These are phyloP conservation scores for Enteromius anoplus DNA, from an alignment of 2,797 vertebrate species.

Conservation along the genomic window DNA sequence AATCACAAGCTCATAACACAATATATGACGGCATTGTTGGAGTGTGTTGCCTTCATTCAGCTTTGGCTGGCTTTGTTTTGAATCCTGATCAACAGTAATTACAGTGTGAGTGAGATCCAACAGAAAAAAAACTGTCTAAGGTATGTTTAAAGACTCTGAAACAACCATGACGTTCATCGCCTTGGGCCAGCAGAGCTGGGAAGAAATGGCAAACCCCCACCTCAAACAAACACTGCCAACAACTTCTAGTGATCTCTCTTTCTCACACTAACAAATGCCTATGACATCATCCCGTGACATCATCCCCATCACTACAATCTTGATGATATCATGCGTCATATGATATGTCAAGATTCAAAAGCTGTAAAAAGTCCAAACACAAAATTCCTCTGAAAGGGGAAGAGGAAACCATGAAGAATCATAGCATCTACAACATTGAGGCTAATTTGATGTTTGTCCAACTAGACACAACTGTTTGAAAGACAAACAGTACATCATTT, in stretches of 20 bases:
- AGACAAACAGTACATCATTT: conserved; percentile 47
- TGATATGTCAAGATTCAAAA: conserved; percentile 60
- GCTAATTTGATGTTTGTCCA: conserved; percentile 50
- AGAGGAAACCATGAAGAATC: conserved; percentile 18
- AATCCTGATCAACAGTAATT: conserved; percentile 70
- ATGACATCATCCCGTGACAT: conserved; percentile 68
- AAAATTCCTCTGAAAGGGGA: neutral
- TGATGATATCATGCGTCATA: neutral
- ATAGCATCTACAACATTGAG: conserved; percentile 48
- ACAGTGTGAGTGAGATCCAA: conserved; percentile 63
- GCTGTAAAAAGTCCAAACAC: conserved; percentile 69
- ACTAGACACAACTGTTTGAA: conserved; percentile 28
- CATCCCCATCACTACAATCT: neutral
- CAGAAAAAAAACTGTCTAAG: conserved; percentile 70
- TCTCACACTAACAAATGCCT: conserved; percentile 68
- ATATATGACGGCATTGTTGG: conserved; percentile 63
- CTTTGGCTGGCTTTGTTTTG: conserved; percentile 66
- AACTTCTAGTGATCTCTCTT: conserved; percentile 31
- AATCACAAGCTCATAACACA: conserved; percentile 50
- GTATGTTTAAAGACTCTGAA: conserved; percentile 73
- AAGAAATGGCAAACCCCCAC: conserved; percentile 63
- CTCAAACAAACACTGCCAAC: conserved; percentile 45
- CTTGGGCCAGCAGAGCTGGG: conserved; percentile 65
- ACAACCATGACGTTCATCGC: conserved; percentile 67
- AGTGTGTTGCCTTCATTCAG: conserved; percentile 55